Conservation (phyloP, 2,888 invertebrate genomes). For the Malachius bipustulatus region DNA sequence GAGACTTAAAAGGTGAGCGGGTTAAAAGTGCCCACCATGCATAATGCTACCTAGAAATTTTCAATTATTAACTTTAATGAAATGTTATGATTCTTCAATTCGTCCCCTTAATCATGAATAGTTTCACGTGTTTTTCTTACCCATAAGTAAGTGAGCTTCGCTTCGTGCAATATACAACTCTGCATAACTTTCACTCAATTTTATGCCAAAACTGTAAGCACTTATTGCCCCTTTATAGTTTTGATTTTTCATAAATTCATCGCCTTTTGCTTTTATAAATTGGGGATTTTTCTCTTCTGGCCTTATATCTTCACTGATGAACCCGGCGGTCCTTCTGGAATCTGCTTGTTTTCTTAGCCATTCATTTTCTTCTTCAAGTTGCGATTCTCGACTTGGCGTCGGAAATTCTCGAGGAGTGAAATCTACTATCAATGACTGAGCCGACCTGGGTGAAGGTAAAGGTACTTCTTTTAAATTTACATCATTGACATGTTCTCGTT, state of each 20-base stretch:
- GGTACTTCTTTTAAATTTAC: conserved; percentile 12
- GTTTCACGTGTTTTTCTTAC: too few species aligned
- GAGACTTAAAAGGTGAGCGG: too few species aligned
- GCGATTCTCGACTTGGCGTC: conserved; percentile 69
- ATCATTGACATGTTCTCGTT: conserved; percentile 12
- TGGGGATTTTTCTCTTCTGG: conserved; percentile 74
- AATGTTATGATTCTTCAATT: too few species aligned
- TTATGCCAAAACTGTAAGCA: conserved; percentile 69
- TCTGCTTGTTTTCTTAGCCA: conserved; percentile 71
- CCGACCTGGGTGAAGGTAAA: conserved; percentile 46
- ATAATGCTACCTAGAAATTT: too few species aligned
- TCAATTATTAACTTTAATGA: too few species aligned
- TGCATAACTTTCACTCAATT: conserved; percentile 57
- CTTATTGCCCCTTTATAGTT: conserved; percentile 72
- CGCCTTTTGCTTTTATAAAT: conserved; percentile 72
- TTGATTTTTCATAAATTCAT: conserved; percentile 59
- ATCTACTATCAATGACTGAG: conserved; percentile 47
- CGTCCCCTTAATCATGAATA: too few species aligned
- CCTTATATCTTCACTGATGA: conserved; percentile 57
- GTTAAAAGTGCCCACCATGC: too few species aligned
- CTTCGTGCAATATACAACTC: conserved; percentile 66
- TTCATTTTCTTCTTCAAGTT: conserved; percentile 57
- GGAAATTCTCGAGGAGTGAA: conserved; percentile 70
- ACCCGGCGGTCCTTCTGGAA: conserved; percentile 57
- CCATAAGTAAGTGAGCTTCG: conserved; percentile 58